Evolutionary conservation across 2,113 vertebrate genomes (phyloP), one percentile per base, ranked within the genome.

Genomic region (Cairina moschata): DNA sequence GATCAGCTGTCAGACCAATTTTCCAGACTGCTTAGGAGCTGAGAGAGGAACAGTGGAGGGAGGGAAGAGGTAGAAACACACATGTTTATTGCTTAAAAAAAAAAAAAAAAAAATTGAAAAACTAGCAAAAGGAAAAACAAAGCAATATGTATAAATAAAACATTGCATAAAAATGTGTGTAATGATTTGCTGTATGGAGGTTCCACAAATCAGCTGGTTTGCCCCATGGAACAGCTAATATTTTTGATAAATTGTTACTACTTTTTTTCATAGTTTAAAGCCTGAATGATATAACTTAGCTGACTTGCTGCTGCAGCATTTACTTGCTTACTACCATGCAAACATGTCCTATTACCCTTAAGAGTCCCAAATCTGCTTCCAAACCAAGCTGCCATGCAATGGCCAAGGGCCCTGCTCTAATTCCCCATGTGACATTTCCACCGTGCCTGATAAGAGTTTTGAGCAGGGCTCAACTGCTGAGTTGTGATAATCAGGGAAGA

Each of bases 1-100:
- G 65, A 93, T 90, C 68, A 88, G 94, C 93, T 89, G 62, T 86
- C 91, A 83, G 72, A 77, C 54, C 79, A 46, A 71, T 94, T 95
- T 95, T 58, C 58, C 87, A 95, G 62, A 17, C 50, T 93, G 48
- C 52, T 96, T 44, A 88, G 65, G 82, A 87, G 55, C 40, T 13
- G 32, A 65, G 38, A 3, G 50, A 71, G 81, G 67, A 72, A 21
- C 29, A 82, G 69, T 2, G 2, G 32, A 63, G n/a, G 50, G 63
- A 68, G 68, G 67, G 34, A 26, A 31, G 25, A 72, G n/a, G 60
- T 52, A 79, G 42, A 46, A 34, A 65, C 36, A 55, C 34, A 9
- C 17, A 13, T 2, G 4, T 10, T 65, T 73, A 78, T 14, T 38
- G 50, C 38, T 50, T 29, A 15, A 15, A 77, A 50, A 23, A 77